Evolutionary conservation across 2,797 vertebrate genomes (phyloP).

Genomic region (Sebastolobus alascanus): DNA sequence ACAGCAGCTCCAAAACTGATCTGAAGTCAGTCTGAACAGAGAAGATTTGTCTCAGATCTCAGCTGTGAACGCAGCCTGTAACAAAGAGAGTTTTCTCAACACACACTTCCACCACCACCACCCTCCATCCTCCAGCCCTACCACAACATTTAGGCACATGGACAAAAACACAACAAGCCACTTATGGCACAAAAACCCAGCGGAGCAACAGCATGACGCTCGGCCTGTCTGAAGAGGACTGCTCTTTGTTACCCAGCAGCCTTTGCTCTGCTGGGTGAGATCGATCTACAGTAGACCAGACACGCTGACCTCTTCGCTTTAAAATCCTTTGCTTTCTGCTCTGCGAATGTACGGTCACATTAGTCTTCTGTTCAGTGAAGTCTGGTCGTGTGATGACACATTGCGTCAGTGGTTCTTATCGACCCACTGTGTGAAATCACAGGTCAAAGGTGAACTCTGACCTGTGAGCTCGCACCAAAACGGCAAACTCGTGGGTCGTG

Average conservation of each 20-base stretch:
- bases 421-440: background rate
- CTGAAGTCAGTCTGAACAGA: background rate
- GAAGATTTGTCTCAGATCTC: background rate
- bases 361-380: background rate
- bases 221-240: background rate
- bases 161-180: constrained; percentile 61
- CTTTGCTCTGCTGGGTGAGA: constrained; percentile 24
- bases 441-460: background rate
- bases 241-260: constrained; percentile 46
- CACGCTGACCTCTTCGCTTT: constrained; percentile 2
- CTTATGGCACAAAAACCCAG: constrained; percentile 65
- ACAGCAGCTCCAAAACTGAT: constrained; percentile 15
- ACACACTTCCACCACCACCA: constrained; percentile 6
- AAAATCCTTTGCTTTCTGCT: background rate
- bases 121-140: constrained; percentile 18
- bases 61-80: constrained; percentile 56
- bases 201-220: constrained; percentile 37
- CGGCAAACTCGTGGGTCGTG: no score
- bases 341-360: background rate
- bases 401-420: background rate
- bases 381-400: background rate
- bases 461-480: background rate
- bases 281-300: background rate
- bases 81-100: constrained; percentile 43
- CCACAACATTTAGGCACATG: constrained; percentile 62